Evolutionary conservation across 2,113 vertebrate species (phyloP).

Genomic region (Apodemus sylvaticus): DNA sequence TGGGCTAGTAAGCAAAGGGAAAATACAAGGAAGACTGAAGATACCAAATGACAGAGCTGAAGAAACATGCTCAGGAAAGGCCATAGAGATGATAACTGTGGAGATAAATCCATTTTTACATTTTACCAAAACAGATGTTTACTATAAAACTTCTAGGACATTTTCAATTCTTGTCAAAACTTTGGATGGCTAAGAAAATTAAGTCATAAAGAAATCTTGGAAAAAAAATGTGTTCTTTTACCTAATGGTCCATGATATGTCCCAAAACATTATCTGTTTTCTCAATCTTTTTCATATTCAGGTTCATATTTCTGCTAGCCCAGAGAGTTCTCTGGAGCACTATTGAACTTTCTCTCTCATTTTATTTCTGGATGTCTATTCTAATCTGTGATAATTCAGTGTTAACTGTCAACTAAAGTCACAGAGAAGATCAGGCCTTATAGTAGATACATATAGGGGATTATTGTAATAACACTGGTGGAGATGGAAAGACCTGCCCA

Average conservation of each 20-base stretch:
- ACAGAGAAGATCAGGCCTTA: background rate
- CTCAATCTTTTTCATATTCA: background rate
- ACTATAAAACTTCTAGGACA: conserved; percentile 25
- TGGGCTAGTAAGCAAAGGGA: background rate
- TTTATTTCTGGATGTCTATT: background rate
- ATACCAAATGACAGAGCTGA: background rate
- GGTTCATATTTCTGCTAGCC: background rate
- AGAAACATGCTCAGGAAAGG: background rate
- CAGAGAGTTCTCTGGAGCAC: background rate
- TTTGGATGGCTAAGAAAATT: conserved; percentile 23
- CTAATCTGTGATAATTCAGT: background rate
- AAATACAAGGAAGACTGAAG: background rate
- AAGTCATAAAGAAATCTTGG: background rate
- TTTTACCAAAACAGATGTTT: conserved; percentile 17
- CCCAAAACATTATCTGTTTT: background rate
- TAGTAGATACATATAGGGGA: background rate
- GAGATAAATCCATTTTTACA: conserved; percentile 3
- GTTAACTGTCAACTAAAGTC: background rate
- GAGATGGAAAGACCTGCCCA: background rate
- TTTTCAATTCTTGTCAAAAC: background rate
- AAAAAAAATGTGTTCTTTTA: background rate
- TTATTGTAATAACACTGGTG: background rate
- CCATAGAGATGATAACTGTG: background rate
- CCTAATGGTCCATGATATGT: background rate
- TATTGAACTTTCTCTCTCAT: background rate